Evolutionary conservation across 1,140 invertebrate genomes (phyloP), one percentile per base, ranked within the genome.

Genomic region (Oryzaephilus surinamensis): DNA sequence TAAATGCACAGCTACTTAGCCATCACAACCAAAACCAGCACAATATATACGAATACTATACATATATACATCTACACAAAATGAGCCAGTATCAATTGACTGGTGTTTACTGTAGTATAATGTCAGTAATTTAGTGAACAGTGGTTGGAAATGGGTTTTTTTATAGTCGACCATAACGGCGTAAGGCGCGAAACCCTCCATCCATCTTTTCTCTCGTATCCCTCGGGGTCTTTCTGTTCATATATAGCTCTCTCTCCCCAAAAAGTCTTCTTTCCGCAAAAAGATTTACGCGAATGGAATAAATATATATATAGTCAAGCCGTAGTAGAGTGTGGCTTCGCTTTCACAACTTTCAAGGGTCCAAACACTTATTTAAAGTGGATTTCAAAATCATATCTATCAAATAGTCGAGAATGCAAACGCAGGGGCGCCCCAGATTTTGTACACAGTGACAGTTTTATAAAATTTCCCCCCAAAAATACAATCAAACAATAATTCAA

Each of bases 221-320:
- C 51, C 49, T 41, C 33, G 40, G 39, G 47, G 41, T 52, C 44
- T 29, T 46, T 44, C n/a, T n/a, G n/a, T n/a, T n/a, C n/a, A n/a
- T n/a, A n/a, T n/a, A n/a, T n/a, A n/a, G n/a, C n/a, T n/a, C 36
- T 36, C 23, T 24, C 24, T 31, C 29, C 38, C 42, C 38, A 36
- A 33, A n/a, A 31, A 39, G 33, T 44, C 46, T 43, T 41, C 45
- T 45, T 45, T 34, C 50, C 39, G 42, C 46, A 45, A 43, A 33
- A 55, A 56, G 56, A 58, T 58, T 58, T 58, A 58, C 56, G 56
- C 52, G 32, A 35, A 26, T 38, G 43, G 55, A 56, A 58, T 58
- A 56, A 56, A 58, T 53, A 54, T 50, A 47, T 36, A 43, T 8
- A 11, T n/a, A n/a, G 1, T n/a, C 8, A 10, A n/a, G n/a, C n/a